phyloP scores from a whole-genome alignment of 1,140 invertebrate genomes.

The Brachionus rubens region DNA sequence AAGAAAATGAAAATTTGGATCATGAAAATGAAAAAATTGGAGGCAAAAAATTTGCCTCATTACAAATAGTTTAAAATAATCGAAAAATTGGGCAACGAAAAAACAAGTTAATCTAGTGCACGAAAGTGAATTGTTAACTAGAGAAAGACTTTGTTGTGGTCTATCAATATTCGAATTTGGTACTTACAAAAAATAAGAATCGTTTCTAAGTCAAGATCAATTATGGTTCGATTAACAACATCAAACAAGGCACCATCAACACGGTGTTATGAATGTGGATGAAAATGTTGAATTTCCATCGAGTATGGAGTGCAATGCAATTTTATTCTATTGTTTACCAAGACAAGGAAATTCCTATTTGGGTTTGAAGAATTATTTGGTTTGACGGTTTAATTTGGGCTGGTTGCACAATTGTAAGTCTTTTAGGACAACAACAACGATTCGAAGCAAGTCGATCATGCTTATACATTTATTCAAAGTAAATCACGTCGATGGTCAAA shows the following conservation, averaged over 20 bases:
- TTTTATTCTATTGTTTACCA: slow-evolving; percentile 96
- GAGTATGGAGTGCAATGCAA: slow-evolving; percentile 94
- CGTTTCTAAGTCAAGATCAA: slow-evolving; percentile 75
- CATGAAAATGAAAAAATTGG: slow-evolving; percentile 87
- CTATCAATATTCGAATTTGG: slow-evolving; percentile 94
- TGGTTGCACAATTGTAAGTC: slow-evolving; percentile 94
- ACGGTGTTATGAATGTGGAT: slow-evolving; percentile 66
- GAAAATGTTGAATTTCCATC: slow-evolving; percentile 95
- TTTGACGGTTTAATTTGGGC: slow-evolving; percentile 98
- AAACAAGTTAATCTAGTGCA: slow-evolving; percentile 88
- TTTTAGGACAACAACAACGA: slow-evolving; percentile 87
- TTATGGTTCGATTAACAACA: slow-evolving; percentile 82
- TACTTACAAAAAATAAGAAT: slow-evolving; percentile 78
- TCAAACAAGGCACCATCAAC: slow-evolving; percentile 63
- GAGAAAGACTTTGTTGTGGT: slow-evolving; percentile 95
- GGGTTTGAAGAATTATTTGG: slow-evolving; percentile 80
- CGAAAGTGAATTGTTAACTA: slow-evolving; percentile 90
- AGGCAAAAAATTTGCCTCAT: slow-evolving; percentile 87
- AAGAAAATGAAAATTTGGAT: slow-evolving; percentile 89
- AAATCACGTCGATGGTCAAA: slow-evolving; percentile 91
- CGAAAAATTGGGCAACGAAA: slow-evolving; percentile 86
- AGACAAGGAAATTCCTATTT: slow-evolving; percentile 65
- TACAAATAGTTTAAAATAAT: slow-evolving; percentile 95
- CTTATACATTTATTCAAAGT: slow-evolving; percentile 95
- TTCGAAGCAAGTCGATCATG: slow-evolving; percentile 98